phyloP scores from a whole-genome alignment of 2,113 vertebrate species.

The Hemichromis elongatus region DNA sequence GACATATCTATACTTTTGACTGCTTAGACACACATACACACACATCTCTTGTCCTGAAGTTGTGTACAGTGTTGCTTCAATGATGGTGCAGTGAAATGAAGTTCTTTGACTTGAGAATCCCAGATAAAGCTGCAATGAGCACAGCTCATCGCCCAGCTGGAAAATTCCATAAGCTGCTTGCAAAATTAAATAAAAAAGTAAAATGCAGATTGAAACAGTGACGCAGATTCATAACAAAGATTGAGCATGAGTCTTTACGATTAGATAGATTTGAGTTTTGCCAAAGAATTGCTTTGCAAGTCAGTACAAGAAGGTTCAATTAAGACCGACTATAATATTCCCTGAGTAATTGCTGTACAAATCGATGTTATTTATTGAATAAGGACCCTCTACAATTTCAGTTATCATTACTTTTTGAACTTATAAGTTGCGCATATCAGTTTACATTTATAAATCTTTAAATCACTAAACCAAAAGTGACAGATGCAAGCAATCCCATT shows the following conservation, averaged over 20 bases:
- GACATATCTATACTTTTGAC: conserved; percentile 38
- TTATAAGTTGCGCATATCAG: conserved; percentile 61
- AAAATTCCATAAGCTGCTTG: conserved; percentile 50
- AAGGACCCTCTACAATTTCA: conserved; percentile 64
- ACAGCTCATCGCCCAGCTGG: conserved; percentile 19
- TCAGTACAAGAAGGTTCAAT: conserved; percentile 63
- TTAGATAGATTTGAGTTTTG: conserved; percentile 64
- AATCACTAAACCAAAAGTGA: conserved; percentile 37
- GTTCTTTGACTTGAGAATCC: conserved; percentile 61
- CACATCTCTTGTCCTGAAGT: conserved; percentile 60
- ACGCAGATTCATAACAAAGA: conserved; percentile 34
- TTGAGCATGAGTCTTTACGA: conserved; percentile 47
- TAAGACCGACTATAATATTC: conserved; percentile 60
- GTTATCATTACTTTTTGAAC: conserved; percentile 58
- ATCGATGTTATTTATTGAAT: conserved; percentile 64
- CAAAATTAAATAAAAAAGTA: conserved; percentile 17
- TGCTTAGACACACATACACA: conserved; percentile 18
- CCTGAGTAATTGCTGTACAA: conserved; percentile 66
- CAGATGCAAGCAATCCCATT: conserved; percentile 48
- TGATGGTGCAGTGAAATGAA: conserved; percentile 61
- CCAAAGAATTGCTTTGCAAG: conserved; percentile 72
- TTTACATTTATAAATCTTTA: conserved; percentile 55
- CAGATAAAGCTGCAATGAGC: conserved; percentile 46
- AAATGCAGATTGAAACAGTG: conserved; percentile 30
- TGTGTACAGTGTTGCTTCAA: conserved; percentile 69